phyloP scores from a whole-genome alignment of 2,797 vertebrate genomes.

The Trematomus bernacchii region DNA sequence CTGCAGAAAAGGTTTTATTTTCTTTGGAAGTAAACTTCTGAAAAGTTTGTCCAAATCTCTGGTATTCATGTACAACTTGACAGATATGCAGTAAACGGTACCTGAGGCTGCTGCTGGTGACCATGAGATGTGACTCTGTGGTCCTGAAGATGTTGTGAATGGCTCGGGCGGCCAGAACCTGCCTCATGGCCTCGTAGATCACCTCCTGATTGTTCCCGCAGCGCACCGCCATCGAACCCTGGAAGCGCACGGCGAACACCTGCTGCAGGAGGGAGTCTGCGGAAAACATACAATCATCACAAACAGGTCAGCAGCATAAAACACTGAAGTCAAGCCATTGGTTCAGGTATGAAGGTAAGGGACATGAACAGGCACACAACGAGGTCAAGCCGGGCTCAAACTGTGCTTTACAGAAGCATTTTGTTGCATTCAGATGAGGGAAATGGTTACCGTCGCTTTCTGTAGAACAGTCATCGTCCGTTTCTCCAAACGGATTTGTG shows the following conservation, averaged over 20 bases:
- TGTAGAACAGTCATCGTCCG: slow-evolving; percentile 84
- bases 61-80: too few species aligned
- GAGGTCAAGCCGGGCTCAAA: background rate
- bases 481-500: slow-evolving; percentile 96
- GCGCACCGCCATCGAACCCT: slow-evolving; percentile 96
- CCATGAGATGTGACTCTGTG: slow-evolving; percentile 95
- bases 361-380: background rate
- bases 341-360: background rate
- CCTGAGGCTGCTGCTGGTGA: slow-evolving; percentile 93
- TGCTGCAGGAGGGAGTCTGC: slow-evolving; percentile 95
- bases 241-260: slow-evolving; percentile 95
- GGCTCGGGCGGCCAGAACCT: slow-evolving; percentile 95
- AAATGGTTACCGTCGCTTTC: slow-evolving; percentile 86
- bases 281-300: slow-evolving; percentile 8
- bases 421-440: background rate
- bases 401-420: slow-evolving; percentile 13
- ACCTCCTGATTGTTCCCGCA: slow-evolving; percentile 90
- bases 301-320: background rate
- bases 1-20: background rate
- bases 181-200: slow-evolving; percentile 98
- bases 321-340: background rate
- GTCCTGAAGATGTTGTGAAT: slow-evolving; percentile 99
- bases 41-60: background rate
- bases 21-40: background rate
- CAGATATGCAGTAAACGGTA: slow-evolving; percentile 54